These are phyloP conservation scores for Psix sp. DNA, from an alignment of 1,140 invertebrate genomes.

Conservation along the genomic window DNA sequence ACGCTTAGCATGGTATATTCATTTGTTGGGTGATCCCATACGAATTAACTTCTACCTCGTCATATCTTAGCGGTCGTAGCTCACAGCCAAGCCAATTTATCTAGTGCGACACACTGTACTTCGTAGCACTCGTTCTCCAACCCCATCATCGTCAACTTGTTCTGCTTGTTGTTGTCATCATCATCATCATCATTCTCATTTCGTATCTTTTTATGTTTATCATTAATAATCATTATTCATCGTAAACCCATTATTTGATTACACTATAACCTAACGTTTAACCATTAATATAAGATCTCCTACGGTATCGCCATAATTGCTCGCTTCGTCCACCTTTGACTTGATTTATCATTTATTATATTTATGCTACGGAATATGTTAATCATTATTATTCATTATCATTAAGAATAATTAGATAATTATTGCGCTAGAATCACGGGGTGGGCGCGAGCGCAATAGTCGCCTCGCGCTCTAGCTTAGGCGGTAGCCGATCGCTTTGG, in stretches of 20 bases:
- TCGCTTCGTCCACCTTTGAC: slow-evolving; percentile 56
- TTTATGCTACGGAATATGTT: slow-evolving; percentile 58
- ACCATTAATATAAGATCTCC: slow-evolving; percentile 51
- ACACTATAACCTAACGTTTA: slow-evolving; percentile 43
- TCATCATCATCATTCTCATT: too few species aligned
- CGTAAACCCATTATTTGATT: slow-evolving; percentile 46
- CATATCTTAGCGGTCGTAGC: slow-evolving; percentile 42
- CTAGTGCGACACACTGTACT: slow-evolving; percentile 37
- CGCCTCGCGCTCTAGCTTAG: slow-evolving; percentile 48
- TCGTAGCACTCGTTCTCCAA: too few species aligned
- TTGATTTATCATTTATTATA: slow-evolving; percentile 38
- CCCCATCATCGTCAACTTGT: slow-evolving; percentile 5
- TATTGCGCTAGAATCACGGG: slow-evolving; percentile 62
- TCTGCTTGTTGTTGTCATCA: slow-evolving; percentile 3
- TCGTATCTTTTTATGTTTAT: too few species aligned
- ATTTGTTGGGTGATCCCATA: background rate
- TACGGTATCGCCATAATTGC: slow-evolving; percentile 41
- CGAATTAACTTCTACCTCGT: slow-evolving; percentile 18
- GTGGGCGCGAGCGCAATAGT: slow-evolving; percentile 55
- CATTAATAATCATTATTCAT: slow-evolving; percentile 36
- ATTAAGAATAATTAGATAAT: slow-evolving; percentile 51
- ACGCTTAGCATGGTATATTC: slow-evolving; percentile 5
- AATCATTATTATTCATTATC: slow-evolving; percentile 46
- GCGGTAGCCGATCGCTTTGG: slow-evolving; percentile 41
- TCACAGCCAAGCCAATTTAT: slow-evolving; percentile 70